A percentile compares a stretch with the other conserved stretches of the same genome.
Evolutionary conservation across 2,113 vertebrate species (phyloP).

Genomic region (Talpa occidentalis): DNA sequence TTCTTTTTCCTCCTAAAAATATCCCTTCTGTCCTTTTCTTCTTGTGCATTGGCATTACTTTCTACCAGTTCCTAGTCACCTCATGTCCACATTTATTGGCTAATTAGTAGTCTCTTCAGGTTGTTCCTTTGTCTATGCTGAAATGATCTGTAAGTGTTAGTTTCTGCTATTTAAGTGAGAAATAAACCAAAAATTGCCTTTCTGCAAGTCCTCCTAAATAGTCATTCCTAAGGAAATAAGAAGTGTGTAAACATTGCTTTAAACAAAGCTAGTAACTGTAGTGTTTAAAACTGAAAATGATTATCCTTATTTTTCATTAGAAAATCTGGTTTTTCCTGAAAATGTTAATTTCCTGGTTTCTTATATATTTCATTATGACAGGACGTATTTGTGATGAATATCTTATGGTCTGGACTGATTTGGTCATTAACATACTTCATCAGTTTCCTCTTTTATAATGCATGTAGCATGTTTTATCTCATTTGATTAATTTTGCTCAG

Average conservation of each 20-base stretch:
- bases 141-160: not conserved
- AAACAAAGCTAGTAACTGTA: conserved; percentile 29
- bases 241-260: not conserved
- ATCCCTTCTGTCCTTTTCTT: not conserved
- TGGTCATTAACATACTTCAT: conserved; percentile 24
- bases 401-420: not conserved
- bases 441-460: not conserved
- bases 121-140: not conserved
- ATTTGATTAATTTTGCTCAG: not conserved
- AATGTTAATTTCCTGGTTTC: not conserved
- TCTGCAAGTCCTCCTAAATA: not conserved
- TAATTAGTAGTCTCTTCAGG: not conserved
- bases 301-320: conserved; percentile 35
- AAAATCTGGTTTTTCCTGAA: conserved; percentile 29
- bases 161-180: not conserved
- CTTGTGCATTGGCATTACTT: not conserved
- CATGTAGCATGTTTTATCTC: not conserved
- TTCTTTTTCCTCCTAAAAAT: not conserved
- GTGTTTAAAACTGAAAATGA: conserved; percentile 29
- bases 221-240: not conserved
- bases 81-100: not conserved
- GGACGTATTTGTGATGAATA: not conserved
- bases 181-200: not conserved
- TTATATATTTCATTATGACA: conserved; percentile 42
- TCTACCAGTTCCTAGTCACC: not conserved